Base-by-base conservation (phyloP, 2,797 vertebrate species). In the Sparus aurata region DNA sequence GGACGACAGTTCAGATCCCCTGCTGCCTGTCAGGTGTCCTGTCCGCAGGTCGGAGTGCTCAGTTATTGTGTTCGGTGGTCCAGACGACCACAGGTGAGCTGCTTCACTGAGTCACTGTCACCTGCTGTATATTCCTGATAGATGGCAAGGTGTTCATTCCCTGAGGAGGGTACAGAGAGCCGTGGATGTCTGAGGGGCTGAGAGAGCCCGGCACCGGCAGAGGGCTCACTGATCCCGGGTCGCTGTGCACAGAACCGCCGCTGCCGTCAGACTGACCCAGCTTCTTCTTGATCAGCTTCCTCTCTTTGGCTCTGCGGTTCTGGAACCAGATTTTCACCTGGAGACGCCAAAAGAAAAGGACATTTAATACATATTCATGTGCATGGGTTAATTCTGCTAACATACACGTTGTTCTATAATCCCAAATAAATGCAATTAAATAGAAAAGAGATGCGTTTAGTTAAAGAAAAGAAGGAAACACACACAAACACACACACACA, bases 241-340 rank as follows among this genome's bases (percentile, higher is more conserved):
- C 97, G 85, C 97, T 98, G 95, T 98, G 96, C 75, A 96, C 95
- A 0, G 97, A 97, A 7, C 96, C 96, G 46, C 96, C 95, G 25
- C 95, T 97, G 88, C 96, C 97, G 67, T 98, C 97, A 41, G 96
- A 97, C 93, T 97, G 97, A 6, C 97, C 97, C 90, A 97, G 88
- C 92, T 98, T 98, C 95, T 98, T 98, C 93, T 98, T 98, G 69
- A 98, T 97, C 85, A 98, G 89, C 83, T 98, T 99, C 81, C 97
- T 95, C 82, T 98, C 98, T 85, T 98, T 99, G 2, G 97, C 97
- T 80, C 97, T 93, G 79, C 97, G 97, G 86, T 98, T 98, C 93
- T 99, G 97, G 90, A 99, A 98, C 98, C 97, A 99, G 73, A 98
- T 99, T 93, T 99, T 98, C 65, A 98, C 97, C 98, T 98, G 92